These are phyloP conservation scores for Grapholita molesta DNA, from an alignment of 1,140 invertebrate species.

Conservation along the genomic window DNA sequence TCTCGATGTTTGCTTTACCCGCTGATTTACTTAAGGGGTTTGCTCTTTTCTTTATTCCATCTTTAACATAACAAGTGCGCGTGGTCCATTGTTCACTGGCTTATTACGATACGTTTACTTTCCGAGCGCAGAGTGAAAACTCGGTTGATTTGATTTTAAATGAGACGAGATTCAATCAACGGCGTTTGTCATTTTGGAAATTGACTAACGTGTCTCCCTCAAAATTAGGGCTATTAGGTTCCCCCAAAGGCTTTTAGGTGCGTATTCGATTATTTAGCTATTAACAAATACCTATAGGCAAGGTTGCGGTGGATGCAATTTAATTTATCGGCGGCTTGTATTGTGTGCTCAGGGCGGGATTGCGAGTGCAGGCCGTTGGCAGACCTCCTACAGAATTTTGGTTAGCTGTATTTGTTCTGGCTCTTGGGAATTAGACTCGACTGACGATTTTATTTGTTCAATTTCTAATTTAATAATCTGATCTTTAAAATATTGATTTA, in stretches of 20 bases:
- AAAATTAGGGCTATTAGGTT: constrained; percentile 49
- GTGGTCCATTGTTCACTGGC: constrained; percentile 31
- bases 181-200: constrained; percentile 10
- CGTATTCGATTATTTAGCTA: constrained; percentile 56
- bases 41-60: constrained; percentile 69
- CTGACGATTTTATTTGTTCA: background rate
- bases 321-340: constrained; percentile 54
- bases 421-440: constrained; percentile 24
- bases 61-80: constrained; percentile 38
- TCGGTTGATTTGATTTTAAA: constrained; percentile 10
- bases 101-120: constrained; percentile 31
- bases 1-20: constrained; percentile 54
- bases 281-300: constrained; percentile 38
- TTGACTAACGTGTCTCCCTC: constrained; percentile 22
- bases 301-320: constrained; percentile 49
- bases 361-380: constrained; percentile 13
- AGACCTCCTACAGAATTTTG: constrained; percentile 21
- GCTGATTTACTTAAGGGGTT: constrained; percentile 62
- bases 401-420: constrained; percentile 29
- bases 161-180: constrained; percentile 8
- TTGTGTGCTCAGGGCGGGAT: constrained; percentile 28
- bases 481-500: background rate
- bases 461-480: background rate
- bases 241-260: constrained; percentile 34
- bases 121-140: background rate